Base-by-base conservation (phyloP, 2,888 invertebrate genomes). In the Orchesella flavescens region DNA sequence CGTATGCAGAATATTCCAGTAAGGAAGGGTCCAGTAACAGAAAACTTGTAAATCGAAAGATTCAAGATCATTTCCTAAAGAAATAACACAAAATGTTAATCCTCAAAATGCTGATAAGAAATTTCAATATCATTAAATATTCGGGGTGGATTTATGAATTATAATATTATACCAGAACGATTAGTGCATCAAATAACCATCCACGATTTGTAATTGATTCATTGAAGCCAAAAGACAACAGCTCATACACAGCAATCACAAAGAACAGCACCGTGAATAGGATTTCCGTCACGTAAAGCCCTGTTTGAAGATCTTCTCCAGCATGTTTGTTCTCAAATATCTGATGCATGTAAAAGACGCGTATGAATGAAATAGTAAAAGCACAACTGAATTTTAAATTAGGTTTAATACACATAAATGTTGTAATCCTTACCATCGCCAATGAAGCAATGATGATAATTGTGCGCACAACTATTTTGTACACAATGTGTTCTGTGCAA, bases 161-260 rank as follows among this genome's bases (percentile, higher is more conserved):
- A n/a, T n/a, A n/a, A n/a, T n/a, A n/a, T n/a, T 34, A 61, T 78
- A 83, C 85, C 55, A 81, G 23, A 53, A 85, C 85, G 55, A 85
- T 68, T 15, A 77, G 19, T n/a, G 76, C 63, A 57, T 85, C 85
- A 61, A 85, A 85, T 13, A 84, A 23, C 85, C 84, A 84, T 57
- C 85, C 84, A 4, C 77, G 69, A 21, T 81, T 75, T 0, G 68
- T 66, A 21, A 85, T 15, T 17, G 81, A 81, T 19, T 77, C 74
- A 34, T 66, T 84, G 44, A 84, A 34, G 7, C 85, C 85, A 53
- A 55, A 71, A 0, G 80, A 43, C 7, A 84, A 17, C 19, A 84
- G 24, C 19, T 80, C 80, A 23, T 76, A 84, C 12, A 80, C 46
- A 21, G 24, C 55, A 43, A 79, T 24, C 15, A 73, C 44, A n/a